A percentile compares a stretch with the other conserved stretches of the same genome.
Evolutionary conservation across 1,140 invertebrate species (phyloP).

Genomic region (Temnothorax longispinosus): DNA sequence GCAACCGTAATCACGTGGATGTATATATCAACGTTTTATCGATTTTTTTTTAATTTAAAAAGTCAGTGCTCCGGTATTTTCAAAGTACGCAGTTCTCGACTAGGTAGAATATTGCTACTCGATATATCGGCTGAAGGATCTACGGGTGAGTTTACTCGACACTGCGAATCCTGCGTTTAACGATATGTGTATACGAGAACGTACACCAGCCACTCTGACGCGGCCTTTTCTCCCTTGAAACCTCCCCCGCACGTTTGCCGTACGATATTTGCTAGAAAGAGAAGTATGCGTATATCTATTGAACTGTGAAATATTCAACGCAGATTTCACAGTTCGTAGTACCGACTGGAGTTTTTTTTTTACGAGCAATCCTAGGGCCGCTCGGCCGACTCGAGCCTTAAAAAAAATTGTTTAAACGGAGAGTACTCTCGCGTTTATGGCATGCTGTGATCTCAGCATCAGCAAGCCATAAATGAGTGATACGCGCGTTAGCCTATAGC

Average conservation of each 20-base stretch:
- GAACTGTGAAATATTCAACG: constrained; percentile 13
- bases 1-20: background rate
- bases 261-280: constrained; percentile 12
- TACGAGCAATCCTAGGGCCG: constrained; percentile 11
- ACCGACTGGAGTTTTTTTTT: background rate
- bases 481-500: background rate
- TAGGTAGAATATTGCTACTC: background rate
- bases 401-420: constrained; percentile 63
- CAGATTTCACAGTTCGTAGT: constrained; percentile 15
- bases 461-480: background rate
- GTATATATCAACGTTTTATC: background rate
- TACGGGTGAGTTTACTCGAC: background rate
- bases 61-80: background rate
- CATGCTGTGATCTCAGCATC: background rate
- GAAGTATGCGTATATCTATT: background rate
- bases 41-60: constrained; percentile 19
- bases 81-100: background rate
- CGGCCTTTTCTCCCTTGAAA: background rate
- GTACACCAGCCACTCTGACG: background rate
- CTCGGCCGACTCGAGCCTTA: background rate
- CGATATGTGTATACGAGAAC: background rate
- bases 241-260: constrained; percentile 12
- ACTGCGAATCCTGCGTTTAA: constrained; percentile 5
- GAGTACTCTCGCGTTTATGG: background rate
- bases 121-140: background rate